Conservation (phyloP, 1,140 invertebrate species). For the Aphis craccivora region DNA sequence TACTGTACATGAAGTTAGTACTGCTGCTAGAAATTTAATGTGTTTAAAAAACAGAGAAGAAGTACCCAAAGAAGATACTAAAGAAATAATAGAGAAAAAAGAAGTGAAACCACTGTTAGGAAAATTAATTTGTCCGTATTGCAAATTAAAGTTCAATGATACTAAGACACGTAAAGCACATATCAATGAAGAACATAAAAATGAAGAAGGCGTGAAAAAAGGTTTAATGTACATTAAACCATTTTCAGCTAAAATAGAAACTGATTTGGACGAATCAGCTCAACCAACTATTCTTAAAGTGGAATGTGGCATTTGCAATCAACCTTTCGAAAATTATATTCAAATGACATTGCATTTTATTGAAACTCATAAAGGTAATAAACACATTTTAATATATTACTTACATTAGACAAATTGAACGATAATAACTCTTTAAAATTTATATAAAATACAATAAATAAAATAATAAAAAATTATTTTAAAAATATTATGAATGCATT, state of each 20-base stretch:
- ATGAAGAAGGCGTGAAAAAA: constrained; percentile 51
- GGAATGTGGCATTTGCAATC: constrained; percentile 46
- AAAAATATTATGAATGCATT: too few species aligned
- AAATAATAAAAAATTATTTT: too few species aligned
- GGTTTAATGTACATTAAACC: constrained; percentile 49
- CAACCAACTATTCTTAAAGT: constrained; percentile 20
- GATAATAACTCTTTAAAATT: neutral
- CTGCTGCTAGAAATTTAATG: constrained; percentile 43
- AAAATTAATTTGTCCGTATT: constrained; percentile 63
- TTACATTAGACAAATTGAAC: neutral
- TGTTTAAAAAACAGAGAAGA: constrained; percentile 49
- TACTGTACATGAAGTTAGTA: constrained; percentile 47
- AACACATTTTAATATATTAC: neutral
- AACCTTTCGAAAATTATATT: constrained; percentile 36
- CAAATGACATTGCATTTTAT: constrained; percentile 53
- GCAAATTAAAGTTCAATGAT: constrained; percentile 69
- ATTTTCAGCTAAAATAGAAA: constrained; percentile 22
- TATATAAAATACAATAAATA: neutral
- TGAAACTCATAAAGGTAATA: constrained; percentile 50
- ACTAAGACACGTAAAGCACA: constrained; percentile 55
- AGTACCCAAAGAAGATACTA: constrained; percentile 41
- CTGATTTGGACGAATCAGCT: neutral
- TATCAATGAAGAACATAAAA: constrained; percentile 55
- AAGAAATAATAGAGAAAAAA: constrained; percentile 48
- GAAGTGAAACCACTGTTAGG: constrained; percentile 43